These are phyloP conservation scores for Donacobius atricapilla DNA, from an alignment of 2,113 vertebrate species.

Conservation along the genomic window DNA sequence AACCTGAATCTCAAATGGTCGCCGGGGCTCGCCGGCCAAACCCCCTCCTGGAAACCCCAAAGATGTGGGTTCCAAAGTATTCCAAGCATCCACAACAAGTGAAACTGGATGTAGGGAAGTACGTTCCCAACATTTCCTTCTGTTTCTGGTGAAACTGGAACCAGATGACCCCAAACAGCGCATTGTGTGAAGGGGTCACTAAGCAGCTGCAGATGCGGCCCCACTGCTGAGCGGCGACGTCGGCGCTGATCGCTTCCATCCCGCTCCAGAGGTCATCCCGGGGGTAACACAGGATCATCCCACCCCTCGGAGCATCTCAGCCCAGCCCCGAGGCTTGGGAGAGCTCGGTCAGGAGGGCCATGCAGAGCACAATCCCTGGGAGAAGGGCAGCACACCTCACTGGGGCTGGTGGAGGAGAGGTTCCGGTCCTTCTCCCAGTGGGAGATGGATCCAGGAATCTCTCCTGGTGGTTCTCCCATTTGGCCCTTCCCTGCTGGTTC, in stretches of 20 bases:
- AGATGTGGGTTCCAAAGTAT: slow-evolving; percentile 74
- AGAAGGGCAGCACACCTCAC: background rate
- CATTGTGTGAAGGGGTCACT: slow-evolving; percentile 46
- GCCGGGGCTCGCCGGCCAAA: slow-evolving; percentile 21
- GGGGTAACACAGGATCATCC: background rate
- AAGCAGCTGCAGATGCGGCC: slow-evolving; percentile 62
- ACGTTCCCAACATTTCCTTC: slow-evolving; percentile 69
- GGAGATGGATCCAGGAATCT: background rate
- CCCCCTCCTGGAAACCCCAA: slow-evolving; percentile 56
- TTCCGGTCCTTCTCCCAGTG: rapidly evolving
- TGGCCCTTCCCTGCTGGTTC: rapidly evolving
- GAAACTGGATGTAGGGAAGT: slow-evolving; percentile 72
- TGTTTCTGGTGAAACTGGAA: slow-evolving; percentile 72
- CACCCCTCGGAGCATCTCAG: background rate
- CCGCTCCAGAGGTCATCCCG: slow-evolving; percentile 13
- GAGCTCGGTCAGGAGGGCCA: rapidly evolving
- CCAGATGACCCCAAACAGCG: slow-evolving; percentile 55
- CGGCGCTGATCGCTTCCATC: background rate
- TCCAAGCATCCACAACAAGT: slow-evolving; percentile 73
- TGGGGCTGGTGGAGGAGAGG: rapidly evolving
- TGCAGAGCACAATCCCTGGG: rapidly evolving
- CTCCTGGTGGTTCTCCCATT: rapidly evolving
- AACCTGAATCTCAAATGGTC: slow-evolving; percentile 23
- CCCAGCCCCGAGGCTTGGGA: rapidly evolving
- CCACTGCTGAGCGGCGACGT: background rate